Evolutionary conservation across 2,797 vertebrate genomes (phyloP), one percentile per base, ranked within the genome.

Genomic region (Carapus acus): DNA sequence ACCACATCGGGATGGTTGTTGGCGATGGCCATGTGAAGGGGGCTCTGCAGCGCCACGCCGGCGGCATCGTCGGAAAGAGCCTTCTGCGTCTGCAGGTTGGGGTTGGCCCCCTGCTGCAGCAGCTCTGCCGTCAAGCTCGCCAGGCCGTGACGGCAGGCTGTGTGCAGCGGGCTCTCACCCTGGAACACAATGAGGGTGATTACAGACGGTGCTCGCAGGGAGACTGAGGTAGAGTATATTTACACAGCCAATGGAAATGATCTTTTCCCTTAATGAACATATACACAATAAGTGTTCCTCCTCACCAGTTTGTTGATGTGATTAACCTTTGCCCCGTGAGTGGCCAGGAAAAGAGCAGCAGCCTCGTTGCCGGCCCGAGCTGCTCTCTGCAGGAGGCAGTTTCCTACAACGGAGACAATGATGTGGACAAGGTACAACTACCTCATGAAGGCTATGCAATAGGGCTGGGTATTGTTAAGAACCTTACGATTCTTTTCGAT

Each of bases 1-100:
- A 99, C 96, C 49, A 99, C 96, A 59, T 98, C 96, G 3, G 96
- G 91, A 60, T 98, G 94, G 70, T 95, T 93, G 79, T 94, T 73
- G 54, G 91, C 91, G 14, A 98, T 98, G 27, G 96, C 96, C 93
- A 98, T 91, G 85, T 98, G 96, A 54, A 99, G 90, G 0, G 96
- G 96, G 1, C 91, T 96, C 73, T 97, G 94, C 71, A 89, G 69
- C 20, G 81, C 88, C 45, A 93, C 74, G 0, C 54, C 85, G 3
- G 86, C 83, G 2, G 59, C 66, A 7, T 82, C 77, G 0, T 83
- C 82, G 15, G 87, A 84, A 13, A 79, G 72, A 1, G 84, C 68
- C 57, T 90, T 91, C 54, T 90, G 79, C 0, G 94, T 99, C 83
- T 99, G 96, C 55, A 98, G 84, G 79, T 99, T 99, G 27, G 96